Percentiles rank a stretch among this genome's conserved stretches.
Evolutionary conservation across 2,888 invertebrate genomes (phyloP).

Genomic region (Brachyptera risi): DNA sequence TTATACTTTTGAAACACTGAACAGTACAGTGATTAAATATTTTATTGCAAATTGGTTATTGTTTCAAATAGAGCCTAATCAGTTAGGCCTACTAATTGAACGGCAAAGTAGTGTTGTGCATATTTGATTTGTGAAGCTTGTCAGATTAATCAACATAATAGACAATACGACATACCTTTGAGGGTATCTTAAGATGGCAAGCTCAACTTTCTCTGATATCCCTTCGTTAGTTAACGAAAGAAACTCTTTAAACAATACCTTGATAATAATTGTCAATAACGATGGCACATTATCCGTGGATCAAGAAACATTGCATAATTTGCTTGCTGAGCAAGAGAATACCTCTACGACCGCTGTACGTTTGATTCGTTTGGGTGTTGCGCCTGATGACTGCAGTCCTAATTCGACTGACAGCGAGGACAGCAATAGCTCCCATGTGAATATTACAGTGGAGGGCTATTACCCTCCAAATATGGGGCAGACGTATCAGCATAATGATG

Average conservation of each 20-base stretch:
- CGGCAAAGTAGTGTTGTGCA: too few relatives aligned
- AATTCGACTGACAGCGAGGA: conserved; percentile 46
- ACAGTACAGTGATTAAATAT: too few relatives aligned
- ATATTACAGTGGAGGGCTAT: conserved; percentile 62
- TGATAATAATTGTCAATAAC: conserved; percentile 80
- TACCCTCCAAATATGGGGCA: conserved; percentile 46
- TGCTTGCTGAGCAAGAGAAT: conserved; percentile 59
- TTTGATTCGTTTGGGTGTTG: neutral
- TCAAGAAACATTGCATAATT: conserved; percentile 70
- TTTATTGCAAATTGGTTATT: too few relatives aligned
- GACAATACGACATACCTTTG: too few relatives aligned
- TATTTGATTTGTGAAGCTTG: too few relatives aligned
- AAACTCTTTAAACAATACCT: conserved; percentile 55
- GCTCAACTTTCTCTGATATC: neutral
- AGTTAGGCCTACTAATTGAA: too few relatives aligned
- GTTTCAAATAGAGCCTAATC: too few relatives aligned
- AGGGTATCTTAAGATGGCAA: neutral
- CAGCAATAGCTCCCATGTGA: conserved; percentile 56
- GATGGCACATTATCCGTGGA: conserved; percentile 81
- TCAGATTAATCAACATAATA: too few relatives aligned
- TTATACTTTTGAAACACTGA: too few relatives aligned
- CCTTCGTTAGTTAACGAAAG: neutral
- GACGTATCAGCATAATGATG: conserved; percentile 22
- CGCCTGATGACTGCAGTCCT: conserved; percentile 47
- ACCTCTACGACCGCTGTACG: neutral